A percentile compares a stretch with the other conserved stretches of the same genome.
phyloP scores from a whole-genome alignment of 2,888 invertebrate species.

The Zaprionus lineosus region DNA sequence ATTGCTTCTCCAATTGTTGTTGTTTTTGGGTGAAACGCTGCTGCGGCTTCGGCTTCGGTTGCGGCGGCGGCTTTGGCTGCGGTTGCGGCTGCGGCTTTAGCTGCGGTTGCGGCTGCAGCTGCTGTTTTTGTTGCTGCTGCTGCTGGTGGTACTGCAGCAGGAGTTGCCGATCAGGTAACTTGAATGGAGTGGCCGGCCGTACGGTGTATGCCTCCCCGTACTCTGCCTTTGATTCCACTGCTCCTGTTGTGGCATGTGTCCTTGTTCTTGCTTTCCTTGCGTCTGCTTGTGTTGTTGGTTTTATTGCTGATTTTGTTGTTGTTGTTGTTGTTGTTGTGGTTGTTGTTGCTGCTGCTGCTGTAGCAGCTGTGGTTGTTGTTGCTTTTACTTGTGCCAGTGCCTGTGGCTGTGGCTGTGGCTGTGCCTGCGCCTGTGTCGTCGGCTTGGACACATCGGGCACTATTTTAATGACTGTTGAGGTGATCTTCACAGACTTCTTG shows the following conservation, averaged over 20 bases:
- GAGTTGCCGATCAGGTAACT: neutral
- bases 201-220: too few species aligned
- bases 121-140: neutral
- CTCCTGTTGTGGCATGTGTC: neutral
- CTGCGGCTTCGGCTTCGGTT: neutral
- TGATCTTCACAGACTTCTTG: conserved; percentile 51
- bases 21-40: neutral
- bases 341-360: neutral
- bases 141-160: neutral
- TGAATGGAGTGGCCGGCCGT: too few species aligned
- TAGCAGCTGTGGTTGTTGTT: conserved; percentile 1
- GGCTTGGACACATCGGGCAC: conserved; percentile 25
- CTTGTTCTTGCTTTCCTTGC: neutral
- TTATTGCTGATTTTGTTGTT: neutral
- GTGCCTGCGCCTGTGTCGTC: neutral
- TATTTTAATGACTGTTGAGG: conserved; percentile 58
- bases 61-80: neutral
- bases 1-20: conserved; percentile 1
- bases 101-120: neutral
- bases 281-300: too few species aligned
- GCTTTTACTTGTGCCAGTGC: neutral
- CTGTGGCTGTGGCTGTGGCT: neutral
- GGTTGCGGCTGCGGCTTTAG: neutral
- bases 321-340: neutral
- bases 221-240: too few species aligned